Evolutionary conservation across 2,797 vertebrate species (phyloP).

Genomic region (Falco columbarius): DNA sequence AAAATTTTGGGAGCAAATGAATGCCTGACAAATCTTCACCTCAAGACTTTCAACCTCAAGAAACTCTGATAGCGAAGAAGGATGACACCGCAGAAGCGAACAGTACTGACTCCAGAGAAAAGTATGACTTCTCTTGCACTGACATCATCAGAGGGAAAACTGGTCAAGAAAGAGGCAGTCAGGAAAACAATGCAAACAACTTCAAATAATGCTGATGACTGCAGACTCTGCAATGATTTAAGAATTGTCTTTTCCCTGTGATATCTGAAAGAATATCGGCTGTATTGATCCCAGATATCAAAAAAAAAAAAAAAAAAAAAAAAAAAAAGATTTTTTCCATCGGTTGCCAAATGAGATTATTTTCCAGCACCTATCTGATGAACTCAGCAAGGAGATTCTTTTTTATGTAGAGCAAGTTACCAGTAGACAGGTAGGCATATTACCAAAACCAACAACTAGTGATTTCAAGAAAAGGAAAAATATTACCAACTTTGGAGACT

Average conservation of each 20-base stretch:
- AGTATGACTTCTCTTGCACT: neutral
- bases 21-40: neutral
- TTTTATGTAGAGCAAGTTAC: neutral
- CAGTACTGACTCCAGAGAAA: neutral
- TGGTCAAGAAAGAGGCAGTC: neutral
- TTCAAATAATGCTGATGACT: neutral
- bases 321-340: neutral
- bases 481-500: neutral
- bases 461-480: neutral
- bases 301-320: neutral
- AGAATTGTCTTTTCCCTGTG: neutral
- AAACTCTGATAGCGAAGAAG: neutral
- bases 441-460: neutral
- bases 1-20: neutral
- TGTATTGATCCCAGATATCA: neutral
- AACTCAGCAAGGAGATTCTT: neutral
- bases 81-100: neutral
- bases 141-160: neutral
- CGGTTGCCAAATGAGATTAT: neutral
- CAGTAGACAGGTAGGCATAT: neutral
- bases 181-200: neutral
- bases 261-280: neutral
- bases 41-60: neutral
- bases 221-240: neutral
- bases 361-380: neutral